Conservation (phyloP, 2,888 invertebrate species). For the Drosophila dives region DNA sequence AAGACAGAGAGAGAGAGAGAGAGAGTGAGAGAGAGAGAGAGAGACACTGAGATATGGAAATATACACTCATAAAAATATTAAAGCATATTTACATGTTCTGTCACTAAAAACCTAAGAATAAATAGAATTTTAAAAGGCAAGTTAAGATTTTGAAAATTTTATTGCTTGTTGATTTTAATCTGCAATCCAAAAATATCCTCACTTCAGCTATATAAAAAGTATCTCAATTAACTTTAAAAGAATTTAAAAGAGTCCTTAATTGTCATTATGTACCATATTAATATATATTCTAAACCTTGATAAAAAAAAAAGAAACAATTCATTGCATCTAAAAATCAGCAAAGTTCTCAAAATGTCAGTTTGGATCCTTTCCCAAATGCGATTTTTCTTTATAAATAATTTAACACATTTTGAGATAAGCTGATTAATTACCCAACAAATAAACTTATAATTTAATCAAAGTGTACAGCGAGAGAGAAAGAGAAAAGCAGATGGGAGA, state of each 20-base stretch:
- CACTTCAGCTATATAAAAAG: neutral
- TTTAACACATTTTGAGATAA: neutral
- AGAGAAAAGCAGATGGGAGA: neutral
- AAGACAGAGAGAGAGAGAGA: neutral
- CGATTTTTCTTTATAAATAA: neutral
- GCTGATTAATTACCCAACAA: neutral
- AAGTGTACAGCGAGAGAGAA: neutral
- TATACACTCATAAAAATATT: neutral
- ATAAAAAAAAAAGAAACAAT: neutral
- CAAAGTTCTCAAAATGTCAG: neutral
- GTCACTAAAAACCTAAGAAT: neutral
- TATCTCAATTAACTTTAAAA: neutral
- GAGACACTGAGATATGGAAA: neutral
- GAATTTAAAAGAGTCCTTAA: neutral
- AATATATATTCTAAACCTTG: neutral
- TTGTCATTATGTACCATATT: neutral
- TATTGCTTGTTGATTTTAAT: neutral
- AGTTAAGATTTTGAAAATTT: neutral
- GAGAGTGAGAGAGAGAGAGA: neutral
- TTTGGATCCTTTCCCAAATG: neutral
- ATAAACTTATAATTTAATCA: neutral
- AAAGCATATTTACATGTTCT: neutral
- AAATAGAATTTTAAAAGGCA: neutral
- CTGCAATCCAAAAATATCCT: neutral
- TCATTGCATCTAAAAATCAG: neutral